Evolutionary conservation across 2,797 vertebrate species (phyloP).

Genomic region (Anguilla megastoma): DNA sequence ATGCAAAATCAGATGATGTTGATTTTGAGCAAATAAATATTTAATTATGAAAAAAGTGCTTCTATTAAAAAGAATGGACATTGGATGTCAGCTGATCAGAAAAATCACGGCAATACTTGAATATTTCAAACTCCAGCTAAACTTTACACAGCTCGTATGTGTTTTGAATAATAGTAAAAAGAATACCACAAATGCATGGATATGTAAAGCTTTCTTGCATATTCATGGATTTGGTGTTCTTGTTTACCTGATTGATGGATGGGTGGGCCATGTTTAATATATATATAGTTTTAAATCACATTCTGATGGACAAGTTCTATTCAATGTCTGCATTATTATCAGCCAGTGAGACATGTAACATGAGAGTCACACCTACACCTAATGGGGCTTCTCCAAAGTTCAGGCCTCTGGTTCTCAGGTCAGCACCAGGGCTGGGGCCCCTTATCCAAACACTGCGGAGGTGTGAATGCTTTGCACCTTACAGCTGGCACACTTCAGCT

Average conservation of each 20-base stretch:
- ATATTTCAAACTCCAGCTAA: background rate
- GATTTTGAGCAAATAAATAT: background rate
- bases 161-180: background rate
- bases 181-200: background rate
- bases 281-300: background rate
- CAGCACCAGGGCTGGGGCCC: constrained; percentile 31
- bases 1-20: background rate
- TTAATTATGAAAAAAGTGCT: background rate
- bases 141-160: background rate
- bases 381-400: background rate
- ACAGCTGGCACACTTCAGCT: constrained; percentile 67
- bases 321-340: background rate
- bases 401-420: constrained; percentile 36
- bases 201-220: background rate
- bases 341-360: background rate
- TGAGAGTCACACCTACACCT: background rate
- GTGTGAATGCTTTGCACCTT: constrained; percentile 62
- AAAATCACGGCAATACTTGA: background rate
- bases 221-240: background rate
- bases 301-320: background rate
- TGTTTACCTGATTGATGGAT: too few species aligned
- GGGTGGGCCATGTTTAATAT: background rate
- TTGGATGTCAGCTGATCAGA: background rate
- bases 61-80: background rate
- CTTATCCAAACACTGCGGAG: constrained; percentile 60